Evolutionary conservation across 64 coral and sea anemone genomes (phyloP).

Genomic region (Catalaphyllia jardinei): DNA sequence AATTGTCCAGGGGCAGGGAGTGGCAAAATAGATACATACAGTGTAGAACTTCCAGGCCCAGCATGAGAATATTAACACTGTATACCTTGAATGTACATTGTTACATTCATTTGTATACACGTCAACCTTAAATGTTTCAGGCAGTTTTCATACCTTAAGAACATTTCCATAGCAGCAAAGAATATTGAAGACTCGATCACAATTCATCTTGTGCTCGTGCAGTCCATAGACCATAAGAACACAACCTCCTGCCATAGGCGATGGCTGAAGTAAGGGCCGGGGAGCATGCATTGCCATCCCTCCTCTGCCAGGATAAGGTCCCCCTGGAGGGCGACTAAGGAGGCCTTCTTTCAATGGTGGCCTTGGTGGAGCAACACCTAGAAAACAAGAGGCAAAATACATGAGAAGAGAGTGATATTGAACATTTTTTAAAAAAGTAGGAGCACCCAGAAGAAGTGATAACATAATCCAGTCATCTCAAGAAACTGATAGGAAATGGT

Average conservation of each 20-base stretch:
- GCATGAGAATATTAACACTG: no score
- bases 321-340: conserved; percentile 69
- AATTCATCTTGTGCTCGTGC: conserved; percentile 89
- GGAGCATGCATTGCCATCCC: conserved; percentile 54
- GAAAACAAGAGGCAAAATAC: neutral
- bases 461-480: no score
- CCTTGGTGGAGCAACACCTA: neutral
- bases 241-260: conserved; percentile 54
- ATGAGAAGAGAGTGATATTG: no score
- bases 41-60: no score
- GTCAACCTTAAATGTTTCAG: neutral
- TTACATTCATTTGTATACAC: no score
- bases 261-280: conserved; percentile 39
- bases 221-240: conserved; percentile 95
- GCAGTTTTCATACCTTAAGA: conserved; percentile 61
- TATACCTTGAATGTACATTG: no score
- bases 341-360: conserved; percentile 80
- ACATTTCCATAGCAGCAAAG: conserved; percentile 99
- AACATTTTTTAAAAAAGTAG: no score
- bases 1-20: neutral
- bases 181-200: conserved; percentile 89
- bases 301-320: conserved; percentile 43
- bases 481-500: no score
- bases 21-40: no score
- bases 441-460: no score